phyloP scores from a whole-genome alignment of 2,888 invertebrate genomes.

The Mythimna impura region DNA sequence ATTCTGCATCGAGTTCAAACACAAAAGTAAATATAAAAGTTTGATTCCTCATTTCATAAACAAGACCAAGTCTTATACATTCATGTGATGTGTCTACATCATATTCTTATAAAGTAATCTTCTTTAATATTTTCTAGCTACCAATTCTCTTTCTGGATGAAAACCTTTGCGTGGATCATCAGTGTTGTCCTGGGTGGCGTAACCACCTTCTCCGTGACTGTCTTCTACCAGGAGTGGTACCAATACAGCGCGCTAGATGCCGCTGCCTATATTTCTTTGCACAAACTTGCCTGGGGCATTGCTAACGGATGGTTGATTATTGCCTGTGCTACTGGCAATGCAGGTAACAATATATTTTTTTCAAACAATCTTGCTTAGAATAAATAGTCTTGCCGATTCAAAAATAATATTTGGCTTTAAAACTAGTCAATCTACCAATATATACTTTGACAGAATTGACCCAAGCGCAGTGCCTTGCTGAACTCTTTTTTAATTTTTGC shows the following conservation, averaged over 20 bases:
- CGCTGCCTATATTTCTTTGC: constrained; percentile 92
- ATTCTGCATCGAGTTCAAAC: constrained; percentile 92
- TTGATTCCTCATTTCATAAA: not conserved
- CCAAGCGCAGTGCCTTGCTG: not conserved
- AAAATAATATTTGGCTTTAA: not conserved
- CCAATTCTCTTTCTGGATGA: constrained; percentile 76
- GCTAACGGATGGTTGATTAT: constrained; percentile 92
- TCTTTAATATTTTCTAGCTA: constrained; percentile 71
- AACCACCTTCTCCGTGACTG: constrained; percentile 91
- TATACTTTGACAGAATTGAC: not conserved
- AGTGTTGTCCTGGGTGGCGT: constrained; percentile 85
- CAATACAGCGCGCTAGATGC: constrained; percentile 91
- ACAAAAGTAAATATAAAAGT: constrained; percentile 86
- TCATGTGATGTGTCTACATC: not conserved
- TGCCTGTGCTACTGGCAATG: constrained; percentile 93
- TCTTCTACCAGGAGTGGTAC: constrained; percentile 92
- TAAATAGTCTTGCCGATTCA: too few species aligned
- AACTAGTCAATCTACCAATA: not conserved
- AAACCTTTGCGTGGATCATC: constrained; percentile 80
- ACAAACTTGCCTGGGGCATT: constrained; percentile 92
- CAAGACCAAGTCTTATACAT: too few species aligned
- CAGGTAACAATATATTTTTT: constrained; percentile 82
- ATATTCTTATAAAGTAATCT: too few species aligned
- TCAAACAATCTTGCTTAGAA: not conserved
- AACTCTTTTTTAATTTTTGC: not conserved